Evolutionary conservation across 2,797 vertebrate species (phyloP).

Genomic region (Tenualosa thibaudeaui): DNA sequence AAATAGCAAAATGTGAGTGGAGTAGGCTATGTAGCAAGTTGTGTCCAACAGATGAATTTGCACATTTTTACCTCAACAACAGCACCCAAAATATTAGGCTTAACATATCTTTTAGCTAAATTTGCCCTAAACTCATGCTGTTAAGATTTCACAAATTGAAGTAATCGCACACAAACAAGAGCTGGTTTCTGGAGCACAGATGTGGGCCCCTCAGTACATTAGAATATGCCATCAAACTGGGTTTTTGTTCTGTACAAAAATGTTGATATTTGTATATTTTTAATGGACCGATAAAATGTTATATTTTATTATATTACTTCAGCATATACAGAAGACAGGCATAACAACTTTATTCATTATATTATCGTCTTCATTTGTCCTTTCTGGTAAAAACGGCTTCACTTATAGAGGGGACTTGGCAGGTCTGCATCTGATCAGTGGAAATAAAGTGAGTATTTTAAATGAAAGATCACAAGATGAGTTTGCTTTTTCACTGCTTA

Average conservation of each 20-base stretch:
- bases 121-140: not conserved
- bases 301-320: slow-evolving; percentile 20
- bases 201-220: not conserved
- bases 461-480: not conserved
- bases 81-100: not conserved
- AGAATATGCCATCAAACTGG: not conserved
- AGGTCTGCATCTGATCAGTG: slow-evolving; percentile 19
- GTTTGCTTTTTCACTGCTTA: not conserved
- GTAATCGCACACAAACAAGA: not conserved
- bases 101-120: not conserved
- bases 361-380: not conserved
- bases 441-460: slow-evolving; percentile 19
- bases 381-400: slow-evolving; percentile 9
- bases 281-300: slow-evolving; percentile 18
- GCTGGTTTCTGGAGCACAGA: not conserved
- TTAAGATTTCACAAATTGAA: not conserved
- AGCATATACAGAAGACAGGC: not conserved
- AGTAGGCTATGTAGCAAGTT: not conserved
- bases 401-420: not conserved
- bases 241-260: slow-evolving; percentile 21
- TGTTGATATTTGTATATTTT: slow-evolving; percentile 25
- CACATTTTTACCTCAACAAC: not conserved
- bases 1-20: not conserved
- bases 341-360: not conserved
- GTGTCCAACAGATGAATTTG: not conserved